phyloP scores from a whole-genome alignment of 1,140 invertebrate species.

The Acromyrmex echinatior region DNA sequence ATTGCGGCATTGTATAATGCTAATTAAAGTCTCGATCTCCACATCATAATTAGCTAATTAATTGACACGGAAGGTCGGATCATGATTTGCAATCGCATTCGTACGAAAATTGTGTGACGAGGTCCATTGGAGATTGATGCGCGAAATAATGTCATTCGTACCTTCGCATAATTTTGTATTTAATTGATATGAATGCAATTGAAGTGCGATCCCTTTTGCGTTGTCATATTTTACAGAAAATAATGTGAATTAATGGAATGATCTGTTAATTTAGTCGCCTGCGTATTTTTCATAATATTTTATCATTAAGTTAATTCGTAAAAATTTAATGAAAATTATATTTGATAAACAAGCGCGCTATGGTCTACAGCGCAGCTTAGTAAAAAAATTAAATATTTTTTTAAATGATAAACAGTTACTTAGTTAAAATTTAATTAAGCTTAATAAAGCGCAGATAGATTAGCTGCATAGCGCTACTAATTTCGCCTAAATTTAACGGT shows the following conservation, averaged over 20 bases:
- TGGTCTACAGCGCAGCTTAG: background rate
- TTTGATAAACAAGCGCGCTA: background rate
- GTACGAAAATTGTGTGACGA: conserved; percentile 6
- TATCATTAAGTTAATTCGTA: background rate
- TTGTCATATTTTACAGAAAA: background rate
- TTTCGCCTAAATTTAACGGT: background rate
- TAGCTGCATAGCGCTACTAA: background rate
- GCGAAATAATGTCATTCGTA: conserved; percentile 26
- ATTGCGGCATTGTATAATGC: conserved; percentile 34
- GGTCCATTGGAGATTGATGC: conserved; percentile 25
- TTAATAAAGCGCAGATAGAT: background rate
- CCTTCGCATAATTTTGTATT: conserved; percentile 32
- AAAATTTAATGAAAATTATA: conserved; percentile 17
- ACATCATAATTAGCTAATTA: conserved; percentile 52
- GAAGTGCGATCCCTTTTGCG: background rate
- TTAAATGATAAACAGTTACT: background rate
- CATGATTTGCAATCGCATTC: conserved; percentile 5
- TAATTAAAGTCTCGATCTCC: conserved; percentile 42
- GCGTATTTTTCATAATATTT: background rate
- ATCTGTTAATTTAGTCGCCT: background rate
- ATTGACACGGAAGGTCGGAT: conserved; percentile 16
- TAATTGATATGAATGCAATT: conserved; percentile 7
- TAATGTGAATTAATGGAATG: background rate
- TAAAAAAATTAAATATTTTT: background rate
- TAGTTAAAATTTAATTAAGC: conserved; percentile 10